phyloP scores from a whole-genome alignment of 2,888 invertebrate species.

The Rhingia rostrata region DNA sequence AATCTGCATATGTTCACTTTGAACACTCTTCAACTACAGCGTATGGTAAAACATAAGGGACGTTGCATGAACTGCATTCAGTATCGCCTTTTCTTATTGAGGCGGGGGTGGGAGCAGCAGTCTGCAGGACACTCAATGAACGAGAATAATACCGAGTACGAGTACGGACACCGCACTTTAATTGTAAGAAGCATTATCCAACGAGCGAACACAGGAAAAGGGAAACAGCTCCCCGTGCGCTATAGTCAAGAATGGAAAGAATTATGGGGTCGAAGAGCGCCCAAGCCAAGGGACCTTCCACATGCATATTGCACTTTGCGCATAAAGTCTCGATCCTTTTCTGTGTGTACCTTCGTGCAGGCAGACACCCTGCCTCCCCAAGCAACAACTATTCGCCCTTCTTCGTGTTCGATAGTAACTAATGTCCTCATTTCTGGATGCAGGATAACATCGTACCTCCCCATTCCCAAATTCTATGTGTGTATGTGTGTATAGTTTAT shows the following conservation, averaged over 20 bases:
- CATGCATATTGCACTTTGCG: conserved; percentile 42
- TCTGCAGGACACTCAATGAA: conserved; percentile 41
- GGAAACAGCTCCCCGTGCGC: conserved; percentile 1
- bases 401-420: conserved; percentile 68
- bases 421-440: conserved; percentile 48
- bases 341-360: conserved; percentile 48
- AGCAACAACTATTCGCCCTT: conserved; percentile 19
- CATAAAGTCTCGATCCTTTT: conserved; percentile 29
- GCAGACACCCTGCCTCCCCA: not conserved
- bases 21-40: conserved; percentile 38
- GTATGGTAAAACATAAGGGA: conserved; percentile 51
- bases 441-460: conserved; percentile 18
- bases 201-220: conserved; percentile 6
- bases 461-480: not conserved
- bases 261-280: conserved; percentile 65
- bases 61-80: conserved; percentile 36
- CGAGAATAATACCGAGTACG: conserved; percentile 35
- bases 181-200: conserved; percentile 63
- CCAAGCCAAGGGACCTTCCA: conserved; percentile 61
- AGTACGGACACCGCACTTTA: conserved; percentile 53
- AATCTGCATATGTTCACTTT: conserved; percentile 35
- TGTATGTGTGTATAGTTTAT: conserved; percentile 22
- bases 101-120: not conserved
- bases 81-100: not conserved
- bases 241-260: conserved; percentile 42